phyloP scores from a whole-genome alignment of 2,888 invertebrate genomes.

The Drosophila histrio region DNA sequence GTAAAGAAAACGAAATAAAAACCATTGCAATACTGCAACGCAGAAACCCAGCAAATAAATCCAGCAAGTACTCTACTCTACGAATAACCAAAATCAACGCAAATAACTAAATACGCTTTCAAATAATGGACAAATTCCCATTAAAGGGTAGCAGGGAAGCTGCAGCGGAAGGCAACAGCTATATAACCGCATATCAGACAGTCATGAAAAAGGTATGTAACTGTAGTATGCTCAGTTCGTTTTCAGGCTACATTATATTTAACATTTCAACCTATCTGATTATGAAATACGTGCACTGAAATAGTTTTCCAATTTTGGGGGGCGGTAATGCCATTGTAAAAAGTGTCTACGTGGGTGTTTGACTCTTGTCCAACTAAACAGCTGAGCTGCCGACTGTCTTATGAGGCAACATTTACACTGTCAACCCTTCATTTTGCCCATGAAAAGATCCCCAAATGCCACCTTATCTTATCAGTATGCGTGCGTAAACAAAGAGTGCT shows the following conservation, averaged over 20 bases:
- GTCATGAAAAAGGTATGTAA: conserved; percentile 87
- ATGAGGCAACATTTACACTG: neutral
- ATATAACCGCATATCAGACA: conserved; percentile 86
- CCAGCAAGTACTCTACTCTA: conserved; percentile 11
- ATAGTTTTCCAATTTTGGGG: conserved; percentile 30
- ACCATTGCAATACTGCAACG: conserved; percentile 56
- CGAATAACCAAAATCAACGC: conserved; percentile 2
- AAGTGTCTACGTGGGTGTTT: conserved; percentile 56
- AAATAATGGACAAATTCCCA: conserved; percentile 89
- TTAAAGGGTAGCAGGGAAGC: conserved; percentile 86
- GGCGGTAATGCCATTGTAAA: conserved; percentile 58
- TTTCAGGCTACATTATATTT: conserved; percentile 1
- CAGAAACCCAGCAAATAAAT: conserved; percentile 40
- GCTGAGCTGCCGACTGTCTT: conserved; percentile 25
- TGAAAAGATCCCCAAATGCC: conserved; percentile 9
- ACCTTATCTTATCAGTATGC: conserved; percentile 57
- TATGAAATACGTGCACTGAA: neutral
- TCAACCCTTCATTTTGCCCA: neutral
- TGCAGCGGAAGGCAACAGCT: conserved; percentile 84
- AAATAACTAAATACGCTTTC: conserved; percentile 17
- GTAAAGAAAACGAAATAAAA: conserved; percentile 33
- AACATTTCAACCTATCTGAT: neutral
- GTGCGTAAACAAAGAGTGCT: conserved; percentile 48
- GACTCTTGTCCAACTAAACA: conserved; percentile 18
- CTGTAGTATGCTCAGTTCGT: neutral